These are phyloP conservation scores for Picus viridis DNA, from an alignment of 2,797 vertebrate species.

Conservation along the genomic window DNA sequence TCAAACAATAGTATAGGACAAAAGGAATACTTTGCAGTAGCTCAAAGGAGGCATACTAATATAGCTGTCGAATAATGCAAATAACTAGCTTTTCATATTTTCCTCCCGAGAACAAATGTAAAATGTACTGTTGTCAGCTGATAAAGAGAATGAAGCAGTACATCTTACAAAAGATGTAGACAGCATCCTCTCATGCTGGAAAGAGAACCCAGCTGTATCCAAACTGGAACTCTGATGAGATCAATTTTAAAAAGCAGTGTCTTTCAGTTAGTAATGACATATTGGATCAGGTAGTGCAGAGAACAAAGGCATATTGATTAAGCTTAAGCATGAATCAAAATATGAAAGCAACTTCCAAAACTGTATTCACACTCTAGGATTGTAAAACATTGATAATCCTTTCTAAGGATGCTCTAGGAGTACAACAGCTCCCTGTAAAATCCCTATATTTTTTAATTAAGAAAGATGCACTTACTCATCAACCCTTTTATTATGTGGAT, in stretches of 20 bases:
- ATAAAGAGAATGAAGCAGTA: neutral
- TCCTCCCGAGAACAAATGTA: neutral
- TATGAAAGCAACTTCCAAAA: neutral
- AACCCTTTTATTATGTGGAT: conserved; percentile 22
- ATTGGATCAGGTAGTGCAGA: neutral
- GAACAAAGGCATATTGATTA: neutral
- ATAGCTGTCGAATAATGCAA: neutral
- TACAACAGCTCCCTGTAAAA: conserved; percentile 45
- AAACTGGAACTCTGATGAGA: neutral
- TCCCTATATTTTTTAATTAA: neutral
- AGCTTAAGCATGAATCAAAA: neutral
- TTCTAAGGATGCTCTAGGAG: neutral
- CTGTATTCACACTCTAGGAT: neutral
- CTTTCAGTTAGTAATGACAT: neutral
- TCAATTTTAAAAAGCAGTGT: neutral
- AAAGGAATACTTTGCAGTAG: neutral
- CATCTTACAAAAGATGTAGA: neutral
- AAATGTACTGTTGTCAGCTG: neutral
- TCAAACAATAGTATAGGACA: neutral
- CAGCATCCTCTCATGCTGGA: neutral
- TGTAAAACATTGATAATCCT: neutral
- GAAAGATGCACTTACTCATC: conserved; percentile 24
- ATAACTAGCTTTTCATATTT: neutral
- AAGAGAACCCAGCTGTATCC: neutral
- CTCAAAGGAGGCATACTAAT: neutral